Evolutionary conservation across 2,797 vertebrate species (phyloP), one percentile per base, ranked within the genome.

Genomic region (Garrulus glandarius): DNA sequence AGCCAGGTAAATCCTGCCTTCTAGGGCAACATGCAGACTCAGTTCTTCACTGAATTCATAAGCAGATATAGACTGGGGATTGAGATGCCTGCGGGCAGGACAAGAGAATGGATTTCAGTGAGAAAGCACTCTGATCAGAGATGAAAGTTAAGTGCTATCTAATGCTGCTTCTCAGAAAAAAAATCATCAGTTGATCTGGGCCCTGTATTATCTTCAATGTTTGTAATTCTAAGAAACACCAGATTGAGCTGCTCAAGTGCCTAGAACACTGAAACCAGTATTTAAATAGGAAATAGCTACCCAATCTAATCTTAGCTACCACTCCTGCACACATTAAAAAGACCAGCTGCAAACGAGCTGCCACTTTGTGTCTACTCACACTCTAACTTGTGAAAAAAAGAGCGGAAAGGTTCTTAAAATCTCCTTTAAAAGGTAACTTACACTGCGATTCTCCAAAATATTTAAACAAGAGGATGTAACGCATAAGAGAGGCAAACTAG

Each of bases 1-100:
- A 57, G 98, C 97, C 2, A 99, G 98, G 94, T 99, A 99, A 84
- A 98, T 98, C 97, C 99, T 99, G 78, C 99, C 99, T 95, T 99
- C 98, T 39, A 99, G 91, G 29, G 98, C 98, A 83, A 99, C 97
- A 18, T 99, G 99, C 20, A 99, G 98, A 53, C 98, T 98, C 72
- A 99, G 97, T 46, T 99, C 98, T 75, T 98, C 98, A 82, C 97
- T 98, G 56, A 98, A 97, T 97, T 99, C 98, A 61, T 98, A 99
- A 18, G 99, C 98, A 26, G 98, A 98, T 55, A 99, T 75, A 29
- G 99, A 99, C 26, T 97, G 96, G 9, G 99, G 99, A 92, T 97
- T 98, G 41, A 99, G 98, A 32, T 96, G 97, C 82, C 99, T 99
- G 70, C 23, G 6, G 63, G 50, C 4, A 63, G 75, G 52, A 87